phyloP scores from a whole-genome alignment of 1,140 invertebrate genomes.

The Eciton burchellii region DNA sequence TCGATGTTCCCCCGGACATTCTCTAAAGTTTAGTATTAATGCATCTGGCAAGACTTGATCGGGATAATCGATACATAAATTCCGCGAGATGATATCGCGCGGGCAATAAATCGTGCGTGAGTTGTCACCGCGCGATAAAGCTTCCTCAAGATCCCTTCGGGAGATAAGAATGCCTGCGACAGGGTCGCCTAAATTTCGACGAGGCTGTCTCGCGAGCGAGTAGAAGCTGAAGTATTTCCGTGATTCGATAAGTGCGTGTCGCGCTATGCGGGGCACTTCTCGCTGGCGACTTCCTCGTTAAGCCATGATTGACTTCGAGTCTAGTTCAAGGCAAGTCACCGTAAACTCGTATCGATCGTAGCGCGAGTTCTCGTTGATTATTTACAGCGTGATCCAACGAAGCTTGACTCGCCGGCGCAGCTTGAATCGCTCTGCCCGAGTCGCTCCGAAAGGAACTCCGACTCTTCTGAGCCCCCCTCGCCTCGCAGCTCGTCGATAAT shows the following conservation, averaged over 20 bases:
- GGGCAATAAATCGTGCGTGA: conserved; percentile 20
- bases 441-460: no score
- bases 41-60: no score
- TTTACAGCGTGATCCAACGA: neutral
- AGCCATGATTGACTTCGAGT: neutral
- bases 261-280: neutral
- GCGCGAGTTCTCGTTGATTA: neutral
- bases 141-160: conserved; percentile 41
- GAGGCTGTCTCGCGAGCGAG: neutral
- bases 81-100: conserved; percentile 9
- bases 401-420: no score
- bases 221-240: neutral
- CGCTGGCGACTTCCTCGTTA: neutral
- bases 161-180: conserved; percentile 12
- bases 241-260: neutral
- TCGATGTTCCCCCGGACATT: neutral
- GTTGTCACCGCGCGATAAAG: conserved; percentile 28
- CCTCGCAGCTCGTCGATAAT: neutral
- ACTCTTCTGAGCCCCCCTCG: neutral
- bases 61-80: conserved; percentile 38
- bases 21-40: neutral
- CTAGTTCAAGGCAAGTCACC: neutral
- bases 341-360: neutral
- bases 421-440: no score
- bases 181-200: conserved; percentile 32